These are phyloP conservation scores for Apis mellifera DNA, from an alignment of 1,140 invertebrate species.

Conservation along the genomic window DNA sequence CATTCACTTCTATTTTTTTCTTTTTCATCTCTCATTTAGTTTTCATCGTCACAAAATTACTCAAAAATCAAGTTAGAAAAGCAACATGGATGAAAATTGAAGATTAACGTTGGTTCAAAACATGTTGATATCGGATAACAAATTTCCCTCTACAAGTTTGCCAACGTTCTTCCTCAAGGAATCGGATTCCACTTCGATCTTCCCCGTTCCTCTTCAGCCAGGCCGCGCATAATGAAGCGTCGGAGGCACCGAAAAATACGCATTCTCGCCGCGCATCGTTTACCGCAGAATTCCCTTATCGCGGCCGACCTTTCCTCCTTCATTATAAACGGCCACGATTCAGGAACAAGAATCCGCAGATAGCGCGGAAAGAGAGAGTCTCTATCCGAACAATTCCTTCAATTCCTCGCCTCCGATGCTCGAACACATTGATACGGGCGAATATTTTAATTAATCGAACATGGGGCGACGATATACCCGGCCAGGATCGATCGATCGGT, in stretches of 20 bases:
- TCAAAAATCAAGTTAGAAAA: too few relatives aligned
- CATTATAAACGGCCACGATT: slow-evolving; percentile 55
- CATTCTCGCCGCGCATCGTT: slow-evolving; percentile 50
- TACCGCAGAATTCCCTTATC: slow-evolving; percentile 59
- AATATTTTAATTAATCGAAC: slow-evolving; percentile 14
- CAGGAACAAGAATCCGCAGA: slow-evolving; percentile 37
- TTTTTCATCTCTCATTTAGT: too few relatives aligned
- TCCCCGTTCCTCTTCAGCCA: slow-evolving; percentile 11
- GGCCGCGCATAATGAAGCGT: slow-evolving; percentile 38
- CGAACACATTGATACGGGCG: neutral
- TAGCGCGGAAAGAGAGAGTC: neutral
- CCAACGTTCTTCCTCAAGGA: slow-evolving; percentile 41
- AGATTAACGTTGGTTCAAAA: neutral
- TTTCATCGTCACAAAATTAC: neutral
- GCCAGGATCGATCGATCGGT: neutral
- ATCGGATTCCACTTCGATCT: slow-evolving; percentile 43
- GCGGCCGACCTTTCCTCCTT: slow-evolving; percentile 34
- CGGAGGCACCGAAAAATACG: slow-evolving; percentile 55
- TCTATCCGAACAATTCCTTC: slow-evolving; percentile 31
- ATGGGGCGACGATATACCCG: neutral
- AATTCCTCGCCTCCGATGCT: neutral
- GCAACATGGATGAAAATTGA: neutral
- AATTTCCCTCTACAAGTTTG: neutral
- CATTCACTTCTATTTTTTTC: too few relatives aligned
- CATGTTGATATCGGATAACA: slow-evolving; percentile 16